Conservation (phyloP, 2,888 invertebrate genomes). For the Lapara coniferarum region DNA sequence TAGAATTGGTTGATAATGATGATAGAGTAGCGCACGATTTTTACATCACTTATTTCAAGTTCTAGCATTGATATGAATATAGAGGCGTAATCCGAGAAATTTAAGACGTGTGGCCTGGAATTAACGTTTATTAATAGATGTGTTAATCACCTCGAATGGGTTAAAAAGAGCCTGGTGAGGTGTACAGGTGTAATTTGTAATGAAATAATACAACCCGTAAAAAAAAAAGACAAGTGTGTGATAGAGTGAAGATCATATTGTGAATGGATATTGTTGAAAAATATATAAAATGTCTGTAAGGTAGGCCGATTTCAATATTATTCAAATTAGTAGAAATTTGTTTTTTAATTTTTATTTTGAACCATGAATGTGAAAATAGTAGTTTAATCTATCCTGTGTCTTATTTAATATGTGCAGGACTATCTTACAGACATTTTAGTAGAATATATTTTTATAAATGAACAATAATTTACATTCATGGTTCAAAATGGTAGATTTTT, state of each 20-base stretch:
- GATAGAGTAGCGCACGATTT: too few species aligned
- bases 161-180: not conserved
- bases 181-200: not conserved
- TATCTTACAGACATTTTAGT: constrained; percentile 81
- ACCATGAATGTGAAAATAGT: constrained; percentile 73
- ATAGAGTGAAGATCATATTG: constrained; percentile 72
- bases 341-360: constrained; percentile 46
- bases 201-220: not conserved
- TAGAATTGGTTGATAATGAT: not conserved
- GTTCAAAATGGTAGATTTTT: constrained; percentile 53
- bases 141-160: not conserved
- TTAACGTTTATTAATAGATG: not conserved
- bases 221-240: constrained; percentile 47
- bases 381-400: constrained; percentile 34
- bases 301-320: constrained; percentile 73
- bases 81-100: too few species aligned
- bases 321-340: constrained; percentile 41
- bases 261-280: constrained; percentile 75
- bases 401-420: constrained; percentile 42
- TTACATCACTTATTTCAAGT: too few species aligned
- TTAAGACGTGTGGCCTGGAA: too few species aligned
- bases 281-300: constrained; percentile 78
- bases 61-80: too few species aligned
- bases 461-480: constrained; percentile 66
- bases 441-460: constrained; percentile 44